These are phyloP conservation scores for Uloborus plumipes DNA, from an alignment of 2,888 invertebrate genomes.

Conservation along the genomic window DNA sequence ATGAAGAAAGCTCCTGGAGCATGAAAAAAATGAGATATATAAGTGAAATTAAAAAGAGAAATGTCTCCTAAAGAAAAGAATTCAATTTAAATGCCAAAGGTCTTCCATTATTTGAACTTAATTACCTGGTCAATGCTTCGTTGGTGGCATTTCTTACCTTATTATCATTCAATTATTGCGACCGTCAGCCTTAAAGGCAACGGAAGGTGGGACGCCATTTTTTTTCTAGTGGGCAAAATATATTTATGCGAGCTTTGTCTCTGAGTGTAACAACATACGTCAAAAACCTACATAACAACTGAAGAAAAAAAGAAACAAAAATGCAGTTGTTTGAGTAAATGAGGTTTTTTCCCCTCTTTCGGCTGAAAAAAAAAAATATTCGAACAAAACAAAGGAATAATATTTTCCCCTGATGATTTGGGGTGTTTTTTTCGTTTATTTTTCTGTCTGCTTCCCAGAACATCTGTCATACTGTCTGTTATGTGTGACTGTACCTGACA, in stretches of 20 bases:
- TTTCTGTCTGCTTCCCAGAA: constrained; percentile 2
- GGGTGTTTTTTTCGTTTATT: constrained; percentile 10
- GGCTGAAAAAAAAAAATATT: neutral
- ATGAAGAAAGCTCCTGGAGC: neutral
- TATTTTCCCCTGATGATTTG: constrained; percentile 5
- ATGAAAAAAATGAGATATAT: too few species aligned
- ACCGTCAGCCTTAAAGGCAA: neutral
- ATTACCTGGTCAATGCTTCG: constrained; percentile 52
- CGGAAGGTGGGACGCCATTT: neutral
- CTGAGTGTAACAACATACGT: constrained; percentile 37
- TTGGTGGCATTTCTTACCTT: constrained; percentile 53
- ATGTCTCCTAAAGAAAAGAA: constrained; percentile 3
- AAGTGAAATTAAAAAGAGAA: too few species aligned
- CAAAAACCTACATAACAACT: constrained; percentile 30
- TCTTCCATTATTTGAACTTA: constrained; percentile 46
- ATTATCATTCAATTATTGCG: constrained; percentile 60
- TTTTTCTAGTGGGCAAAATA: constrained; percentile 5
- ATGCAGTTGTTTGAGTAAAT: constrained; percentile 6
- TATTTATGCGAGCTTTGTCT: constrained; percentile 16
- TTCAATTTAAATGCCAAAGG: constrained; percentile 58
- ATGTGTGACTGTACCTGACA: constrained; percentile 10
- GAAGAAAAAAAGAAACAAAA: neutral
- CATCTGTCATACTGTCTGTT: constrained; percentile 36
- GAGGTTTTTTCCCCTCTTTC: neutral
- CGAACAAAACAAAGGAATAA: constrained; percentile 42